Evolutionary conservation across 2,888 invertebrate genomes (phyloP), one percentile per base, ranked within the genome.

Genomic region (Glaucopsyche alexis): DNA sequence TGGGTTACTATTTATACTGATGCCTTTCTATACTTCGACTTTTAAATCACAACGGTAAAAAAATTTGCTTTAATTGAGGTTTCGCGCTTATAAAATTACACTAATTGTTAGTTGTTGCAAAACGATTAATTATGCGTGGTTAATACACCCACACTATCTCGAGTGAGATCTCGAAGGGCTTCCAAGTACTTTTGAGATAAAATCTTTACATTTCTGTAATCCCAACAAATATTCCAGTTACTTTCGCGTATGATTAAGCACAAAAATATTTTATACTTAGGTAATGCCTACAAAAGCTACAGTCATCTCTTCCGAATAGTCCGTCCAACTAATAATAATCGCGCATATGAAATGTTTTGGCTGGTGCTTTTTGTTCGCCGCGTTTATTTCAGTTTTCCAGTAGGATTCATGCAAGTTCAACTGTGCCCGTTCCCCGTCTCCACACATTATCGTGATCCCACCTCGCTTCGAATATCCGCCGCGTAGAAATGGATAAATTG

Each of bases 321-420:
- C 88, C 92, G 91, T 91, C 93, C 92, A 92, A 89, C 93, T 93
- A 93, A 92, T 93, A 93, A 92, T 93, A 93, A 87, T 86, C 89
- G 80, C 87, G 87, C 89, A 90, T 91, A 90, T 92, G 90, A 93
- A 93, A 92, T 92, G 91, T 92, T 92, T 92, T 91, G 93, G 92
- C 91, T 88, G 93, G 88, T 91, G 93, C 89, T 93, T 93, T 92
- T 92, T 92, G 93, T 92, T 91, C 90, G 91, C 87, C 86, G 85
- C 87, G 90, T 91, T 90, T 92, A 93, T 93, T 93, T 93, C 92
- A 91, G 93, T 90, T 91, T 92, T 93, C 93, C 93, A 93, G 93
- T 93, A 87, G 90, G 91, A 91, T 91, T 93, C 91, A 90, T 86
- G 85, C 89, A 91, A 90, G 84, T 91, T 82, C 90, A 88, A 86